Percentiles rank a stretch among this genome's conserved stretches.
Conservation (phyloP, 2,797 vertebrate species). For the Peromyscus aztecus region DNA sequence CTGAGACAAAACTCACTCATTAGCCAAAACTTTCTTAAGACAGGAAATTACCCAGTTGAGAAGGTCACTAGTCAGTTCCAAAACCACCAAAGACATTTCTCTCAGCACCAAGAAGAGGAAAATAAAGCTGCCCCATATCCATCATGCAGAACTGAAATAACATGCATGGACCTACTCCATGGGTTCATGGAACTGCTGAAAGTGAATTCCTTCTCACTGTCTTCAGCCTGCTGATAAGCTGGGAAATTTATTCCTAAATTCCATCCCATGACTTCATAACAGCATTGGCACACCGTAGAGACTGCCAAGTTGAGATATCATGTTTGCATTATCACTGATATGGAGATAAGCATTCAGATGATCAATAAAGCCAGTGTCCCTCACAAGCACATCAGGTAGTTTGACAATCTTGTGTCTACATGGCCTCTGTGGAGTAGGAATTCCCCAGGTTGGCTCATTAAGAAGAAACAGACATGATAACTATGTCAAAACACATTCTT, state of each 20-base stretch:
- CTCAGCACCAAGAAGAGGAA: conserved; percentile 6
- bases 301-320: conserved; percentile 76
- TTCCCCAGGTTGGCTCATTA: conserved; percentile 66
- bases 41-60: not conserved
- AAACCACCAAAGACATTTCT: not conserved
- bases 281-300: conserved; percentile 68
- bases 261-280: conserved; percentile 81
- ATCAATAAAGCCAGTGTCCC: conserved; percentile 79
- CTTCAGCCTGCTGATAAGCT: conserved; percentile 62
- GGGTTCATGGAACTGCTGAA: conserved; percentile 58
- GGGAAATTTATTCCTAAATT: conserved; percentile 65
- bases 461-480: conserved; percentile 32
- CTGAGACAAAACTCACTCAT: not conserved
- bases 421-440: conserved; percentile 69
- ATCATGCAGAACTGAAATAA: conserved; percentile 35
- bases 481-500: conserved; percentile 30
- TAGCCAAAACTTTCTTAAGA: conserved; percentile 25
- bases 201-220: conserved; percentile 68
- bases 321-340: conserved; percentile 55
- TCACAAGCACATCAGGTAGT: conserved; percentile 8
- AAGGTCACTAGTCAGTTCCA: not conserved
- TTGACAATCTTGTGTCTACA: conserved; percentile 70
- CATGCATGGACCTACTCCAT: conserved; percentile 38
- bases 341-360: conserved; percentile 71
- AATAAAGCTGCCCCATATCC: not conserved